Evolutionary conservation across 2,113 vertebrate genomes (phyloP), one percentile per base, ranked within the genome.

Genomic region (Asarcornis scutulata): DNA sequence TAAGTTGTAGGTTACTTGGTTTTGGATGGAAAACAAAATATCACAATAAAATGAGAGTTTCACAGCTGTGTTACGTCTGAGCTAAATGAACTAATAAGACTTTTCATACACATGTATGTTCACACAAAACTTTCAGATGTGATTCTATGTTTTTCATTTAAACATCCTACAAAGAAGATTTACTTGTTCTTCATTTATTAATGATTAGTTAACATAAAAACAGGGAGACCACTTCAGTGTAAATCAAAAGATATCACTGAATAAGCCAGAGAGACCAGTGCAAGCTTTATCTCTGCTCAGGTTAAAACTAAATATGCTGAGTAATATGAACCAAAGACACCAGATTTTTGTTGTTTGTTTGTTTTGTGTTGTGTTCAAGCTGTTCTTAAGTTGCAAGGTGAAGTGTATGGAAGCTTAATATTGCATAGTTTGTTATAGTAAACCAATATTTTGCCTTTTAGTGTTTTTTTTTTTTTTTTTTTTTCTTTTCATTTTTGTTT

Each of bases 71-170:
- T 7, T 76, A 63, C 44, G 27, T 96, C 72, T 67, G 66, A 85
- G 64, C 75, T 93, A 64, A 79, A 9, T 88, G 52, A 84, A 85
- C 32, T 86, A 93, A 66, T 27, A 80, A 66, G 4, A 3, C 4
- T 93, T 84, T 88, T 94, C 50, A 60, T 71, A 27, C 40, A 27
- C 62, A 5, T n/a, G 12, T 63, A 81, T 67, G 26, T 74, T 87
- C 78, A 31, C 4, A 12, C 13, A 52, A 83, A 31, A 83, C 63
- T 48, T 94, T 78, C 72, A 86, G 67, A 83, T 74, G 55, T 72
- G 2, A 29, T 88, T 94, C 46, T 10, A 36, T 78, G 44, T 64
- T 83, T 95, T 91, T 91, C 93, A 69, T 71, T 91, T 85, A 91
- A 46, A 17, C 12, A 50, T 8, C 74, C 7, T 60, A 1, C 66